phyloP scores from a whole-genome alignment of 2,113 vertebrate species.

The Dasypus novemcinctus region DNA sequence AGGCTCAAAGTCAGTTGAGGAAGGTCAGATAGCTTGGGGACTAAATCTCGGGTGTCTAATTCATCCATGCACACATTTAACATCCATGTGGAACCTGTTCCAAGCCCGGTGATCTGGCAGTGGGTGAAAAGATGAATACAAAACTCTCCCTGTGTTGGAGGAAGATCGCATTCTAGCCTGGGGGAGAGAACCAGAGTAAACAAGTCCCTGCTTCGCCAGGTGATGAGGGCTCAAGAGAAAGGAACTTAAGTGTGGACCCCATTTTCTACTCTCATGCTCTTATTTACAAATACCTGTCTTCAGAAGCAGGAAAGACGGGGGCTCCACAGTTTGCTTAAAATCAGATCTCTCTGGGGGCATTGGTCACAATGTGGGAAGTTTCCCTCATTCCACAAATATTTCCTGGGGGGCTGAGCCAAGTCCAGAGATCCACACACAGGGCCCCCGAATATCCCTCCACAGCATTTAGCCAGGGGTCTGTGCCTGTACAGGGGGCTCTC shows the following conservation, averaged over 20 bases:
- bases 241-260: neutral
- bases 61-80: slow-evolving; percentile 38
- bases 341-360: neutral
- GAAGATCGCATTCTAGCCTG: slow-evolving; percentile 18
- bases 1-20: slow-evolving; percentile 21
- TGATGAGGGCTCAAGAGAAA: neutral
- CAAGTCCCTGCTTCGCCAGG: neutral
- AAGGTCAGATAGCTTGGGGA: slow-evolving; percentile 14
- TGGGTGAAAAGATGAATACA: slow-evolving; percentile 62
- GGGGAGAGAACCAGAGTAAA: slow-evolving; percentile 24
- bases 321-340: neutral
- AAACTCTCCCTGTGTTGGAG: neutral
- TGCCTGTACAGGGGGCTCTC: neutral
- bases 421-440: neutral
- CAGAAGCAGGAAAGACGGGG: neutral
- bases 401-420: neutral
- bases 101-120: slow-evolving; percentile 41
- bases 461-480: neutral
- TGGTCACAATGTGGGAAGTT: neutral
- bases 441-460: neutral
- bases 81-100: slow-evolving; percentile 12
- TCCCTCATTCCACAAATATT: neutral
- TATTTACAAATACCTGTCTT: neutral
- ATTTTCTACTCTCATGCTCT: neutral
- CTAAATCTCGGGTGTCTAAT: neutral